phyloP scores from a whole-genome alignment of 2,888 invertebrate species.

The Chrysomela aeneicollis region DNA sequence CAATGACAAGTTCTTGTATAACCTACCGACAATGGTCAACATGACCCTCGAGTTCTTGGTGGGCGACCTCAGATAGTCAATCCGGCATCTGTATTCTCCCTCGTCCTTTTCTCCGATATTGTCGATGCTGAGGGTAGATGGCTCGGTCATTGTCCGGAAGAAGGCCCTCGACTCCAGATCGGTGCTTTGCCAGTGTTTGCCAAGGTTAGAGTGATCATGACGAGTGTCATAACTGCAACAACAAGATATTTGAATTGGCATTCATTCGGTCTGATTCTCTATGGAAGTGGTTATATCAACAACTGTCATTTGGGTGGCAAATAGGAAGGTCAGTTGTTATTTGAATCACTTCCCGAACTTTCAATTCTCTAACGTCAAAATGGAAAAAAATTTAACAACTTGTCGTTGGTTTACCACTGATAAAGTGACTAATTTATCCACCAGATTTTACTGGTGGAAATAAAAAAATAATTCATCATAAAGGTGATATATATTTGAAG shows the following conservation, averaged over 20 bases:
- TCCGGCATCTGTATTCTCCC: conserved; percentile 81
- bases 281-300: no score
- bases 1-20: no score
- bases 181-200: conserved; percentile 76
- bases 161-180: conserved; percentile 73
- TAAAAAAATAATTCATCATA: no score
- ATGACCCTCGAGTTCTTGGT: conserved; percentile 79
- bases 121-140: conserved; percentile 73
- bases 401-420: no score
- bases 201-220: conserved; percentile 65
- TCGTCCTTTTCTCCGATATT: conserved; percentile 72
- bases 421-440: no score
- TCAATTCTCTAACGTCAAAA: no score
- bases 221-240: conserved; percentile 75
- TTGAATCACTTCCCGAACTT: no score
- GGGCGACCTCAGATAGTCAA: conserved; percentile 82
- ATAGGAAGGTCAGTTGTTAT: no score
- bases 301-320: no score
- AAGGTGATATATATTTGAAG: no score
- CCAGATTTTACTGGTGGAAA: no score
- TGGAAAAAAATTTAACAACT: no score
- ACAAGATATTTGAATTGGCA: conserved; percentile 17
- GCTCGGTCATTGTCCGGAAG: conserved; percentile 74
- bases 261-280: neutral
- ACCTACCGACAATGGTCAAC: conserved; percentile 78